These are phyloP conservation scores for Prionace glauca DNA, from an alignment of 2,797 vertebrate species.

Conservation along the genomic window DNA sequence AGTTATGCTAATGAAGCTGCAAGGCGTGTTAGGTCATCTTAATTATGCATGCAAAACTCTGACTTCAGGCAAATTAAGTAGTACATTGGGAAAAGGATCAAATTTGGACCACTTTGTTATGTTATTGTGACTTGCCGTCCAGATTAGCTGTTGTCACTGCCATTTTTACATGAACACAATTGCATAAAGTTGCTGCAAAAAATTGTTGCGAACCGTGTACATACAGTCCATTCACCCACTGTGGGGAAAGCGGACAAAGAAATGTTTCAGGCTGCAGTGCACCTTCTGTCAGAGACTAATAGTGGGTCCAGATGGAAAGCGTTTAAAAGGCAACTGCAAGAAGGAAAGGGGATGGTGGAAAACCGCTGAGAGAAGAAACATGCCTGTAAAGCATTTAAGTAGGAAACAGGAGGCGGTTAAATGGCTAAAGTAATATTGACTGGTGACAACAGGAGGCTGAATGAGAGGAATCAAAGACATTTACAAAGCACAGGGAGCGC, in stretches of 20 bases:
- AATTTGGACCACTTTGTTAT: slow-evolving; percentile 53
- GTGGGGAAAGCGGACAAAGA: neutral
- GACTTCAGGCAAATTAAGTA: slow-evolving; percentile 64
- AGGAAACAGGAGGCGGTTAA: neutral
- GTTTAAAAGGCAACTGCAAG: neutral
- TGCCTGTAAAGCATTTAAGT: neutral
- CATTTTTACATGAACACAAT: neutral
- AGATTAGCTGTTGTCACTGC: neutral
- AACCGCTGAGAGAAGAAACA: neutral
- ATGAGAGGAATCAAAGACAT: neutral
- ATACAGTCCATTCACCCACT: neutral
- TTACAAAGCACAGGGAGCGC: neutral
- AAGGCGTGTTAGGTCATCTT: slow-evolving; percentile 70
- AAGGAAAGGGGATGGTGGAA: neutral
- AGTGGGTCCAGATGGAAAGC: neutral
- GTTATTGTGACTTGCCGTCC: slow-evolving; percentile 1
- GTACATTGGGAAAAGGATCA: slow-evolving; percentile 52
- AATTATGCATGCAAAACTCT: slow-evolving; percentile 69
- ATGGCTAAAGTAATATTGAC: neutral
- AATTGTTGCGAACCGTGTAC: neutral
- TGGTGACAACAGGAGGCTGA: neutral
- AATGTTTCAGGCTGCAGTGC: neutral
- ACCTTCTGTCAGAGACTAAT: neutral
- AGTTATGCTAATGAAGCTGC: slow-evolving; percentile 66
- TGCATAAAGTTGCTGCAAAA: neutral